Evolutionary conservation across 2,113 vertebrate genomes (phyloP).

Genomic region (Aphyosemion australe): DNA sequence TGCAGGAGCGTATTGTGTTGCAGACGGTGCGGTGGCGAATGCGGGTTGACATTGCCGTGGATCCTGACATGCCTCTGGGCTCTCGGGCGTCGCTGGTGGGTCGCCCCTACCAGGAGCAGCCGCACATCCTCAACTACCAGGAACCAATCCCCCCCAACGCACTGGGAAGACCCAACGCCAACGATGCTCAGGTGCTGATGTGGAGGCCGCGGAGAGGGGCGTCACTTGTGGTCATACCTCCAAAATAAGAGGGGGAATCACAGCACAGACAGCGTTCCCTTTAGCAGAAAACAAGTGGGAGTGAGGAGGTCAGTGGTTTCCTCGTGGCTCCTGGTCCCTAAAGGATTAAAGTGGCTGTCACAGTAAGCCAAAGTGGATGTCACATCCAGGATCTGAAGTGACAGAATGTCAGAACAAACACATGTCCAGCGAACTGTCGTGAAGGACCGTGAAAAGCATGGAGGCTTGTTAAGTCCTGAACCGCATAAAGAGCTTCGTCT

Average conservation of each 20-base stretch:
- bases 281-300: conserved; percentile 3
- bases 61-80: conserved; percentile 91
- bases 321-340: conserved; percentile 16
- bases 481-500: conserved; percentile 53
- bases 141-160: conserved; percentile 97
- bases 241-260: conserved; percentile 76
- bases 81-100: conserved; percentile 91
- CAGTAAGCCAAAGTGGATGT: conserved; percentile 38
- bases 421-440: conserved; percentile 28
- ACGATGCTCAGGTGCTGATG: conserved; percentile 98
- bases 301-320: conserved; percentile 18
- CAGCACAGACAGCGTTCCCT: conserved; percentile 21
- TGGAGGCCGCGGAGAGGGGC: conserved; percentile 95
- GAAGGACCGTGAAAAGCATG: conserved; percentile 17
- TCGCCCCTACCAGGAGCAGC: conserved; percentile 94
- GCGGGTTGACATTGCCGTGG: conserved; percentile 95
- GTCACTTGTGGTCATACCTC: conserved; percentile 94
- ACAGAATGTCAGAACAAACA: conserved; percentile 14
- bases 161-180: conserved; percentile 95
- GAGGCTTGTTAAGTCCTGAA: conserved; percentile 44
- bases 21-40: conserved; percentile 99
- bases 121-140: conserved; percentile 95
- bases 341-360: conserved; percentile 37
- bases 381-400: conserved; percentile 30
- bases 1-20: conserved; percentile 91